phyloP scores from a whole-genome alignment of 2,797 vertebrate species.

The Crotalus adamanteus region DNA sequence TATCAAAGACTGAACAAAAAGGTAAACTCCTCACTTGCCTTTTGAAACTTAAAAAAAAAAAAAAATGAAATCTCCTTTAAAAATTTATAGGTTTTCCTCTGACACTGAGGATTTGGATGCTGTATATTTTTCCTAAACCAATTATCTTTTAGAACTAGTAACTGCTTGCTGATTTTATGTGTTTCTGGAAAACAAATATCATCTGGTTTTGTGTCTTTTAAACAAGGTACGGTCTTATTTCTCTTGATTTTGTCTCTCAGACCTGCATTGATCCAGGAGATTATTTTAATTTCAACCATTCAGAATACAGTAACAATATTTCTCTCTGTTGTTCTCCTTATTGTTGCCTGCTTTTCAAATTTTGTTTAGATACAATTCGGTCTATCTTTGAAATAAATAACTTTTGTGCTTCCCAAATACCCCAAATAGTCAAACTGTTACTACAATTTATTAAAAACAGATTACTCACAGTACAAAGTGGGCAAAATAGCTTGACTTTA shows the following conservation, averaged over 20 bases:
- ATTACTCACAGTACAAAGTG: no score
- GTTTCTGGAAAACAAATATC: not conserved
- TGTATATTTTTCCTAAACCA: not conserved
- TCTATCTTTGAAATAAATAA: no score
- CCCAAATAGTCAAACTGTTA: no score
- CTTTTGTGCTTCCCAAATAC: no score
- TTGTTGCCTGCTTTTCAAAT: no score
- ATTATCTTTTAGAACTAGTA: not conserved
- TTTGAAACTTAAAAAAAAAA: not conserved
- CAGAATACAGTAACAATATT: not conserved
- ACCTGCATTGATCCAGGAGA: not conserved
- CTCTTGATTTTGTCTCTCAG: not conserved
- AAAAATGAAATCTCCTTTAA: not conserved
- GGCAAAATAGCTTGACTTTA: not conserved
- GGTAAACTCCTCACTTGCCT: not conserved
- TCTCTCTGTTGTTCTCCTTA: no score
- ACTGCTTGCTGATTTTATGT: not conserved
- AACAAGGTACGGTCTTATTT: not conserved
- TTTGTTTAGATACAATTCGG: no score
- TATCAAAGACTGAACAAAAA: not conserved
- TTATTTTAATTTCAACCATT: not conserved
- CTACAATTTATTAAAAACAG: no score
- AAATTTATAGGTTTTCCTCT: not conserved
- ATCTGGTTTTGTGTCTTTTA: not conserved
- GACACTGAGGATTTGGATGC: not conserved